Evolutionary conservation across 2,888 invertebrate genomes (phyloP), one percentile per base, ranked within the genome.

Genomic region (Lobophora halterata): DNA sequence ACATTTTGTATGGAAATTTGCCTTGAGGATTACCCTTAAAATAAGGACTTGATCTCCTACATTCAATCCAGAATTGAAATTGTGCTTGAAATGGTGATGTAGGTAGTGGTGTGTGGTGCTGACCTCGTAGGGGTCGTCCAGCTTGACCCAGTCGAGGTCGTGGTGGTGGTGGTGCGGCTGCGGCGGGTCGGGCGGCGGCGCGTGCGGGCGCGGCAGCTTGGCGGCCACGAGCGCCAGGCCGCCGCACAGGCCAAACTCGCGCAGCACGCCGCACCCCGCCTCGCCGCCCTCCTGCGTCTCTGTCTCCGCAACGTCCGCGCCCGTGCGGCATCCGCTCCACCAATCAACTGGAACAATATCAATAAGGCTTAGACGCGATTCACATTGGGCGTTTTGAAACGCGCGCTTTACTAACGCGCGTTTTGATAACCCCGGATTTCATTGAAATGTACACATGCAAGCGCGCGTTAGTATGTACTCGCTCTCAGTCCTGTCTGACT

Each of bases 201-300:
- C 95, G 82, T 95, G 96, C 8, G 97, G 93, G 0, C 96, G 91
- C 1, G 97, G 97, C 61, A 98, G 88, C 55, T 96, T 94, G 63
- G 95, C 94, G 0, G 97, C 97, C 43, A 98, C 86, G 41, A 97
- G 88, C 6, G 96, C 96, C 38, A 98, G 88, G 1, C 97, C 97
- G 38, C 97, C 97, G 53, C 93, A 92, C 46, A 92, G 91, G 31
- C 96, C 96, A 82, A 98, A 97, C 56, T 95, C 93, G 63, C 96
- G 94, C 59, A 97, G 86, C 32, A 95, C 65, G 23, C 68, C 61
- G 26, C 62, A 55, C 8, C 68, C 61, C 17, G 59, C 54, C 13
- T 50, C 52, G 34, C 44, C 35, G 29, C 46, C 41, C 31, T 21
- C 37, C 32, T 43, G 37, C 10, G 36, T 12, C 41, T 19, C 52